These are phyloP conservation scores for Anthonomus grandis DNA, from an alignment of 1,140 invertebrate species.

Conservation along the genomic window DNA sequence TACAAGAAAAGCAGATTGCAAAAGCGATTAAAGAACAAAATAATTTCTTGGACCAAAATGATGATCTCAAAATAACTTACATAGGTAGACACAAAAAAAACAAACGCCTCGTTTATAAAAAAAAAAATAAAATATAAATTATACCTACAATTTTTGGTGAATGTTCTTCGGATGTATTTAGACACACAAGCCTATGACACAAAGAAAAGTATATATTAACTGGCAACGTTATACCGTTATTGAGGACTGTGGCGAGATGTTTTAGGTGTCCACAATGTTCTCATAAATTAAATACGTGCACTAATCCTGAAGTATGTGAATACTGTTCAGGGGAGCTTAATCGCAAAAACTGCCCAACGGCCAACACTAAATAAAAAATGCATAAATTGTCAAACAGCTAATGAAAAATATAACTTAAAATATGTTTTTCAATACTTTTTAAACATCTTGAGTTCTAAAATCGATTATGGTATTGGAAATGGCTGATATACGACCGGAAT, in stretches of 20 bases:
- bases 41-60: not conserved
- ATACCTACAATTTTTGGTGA: no score
- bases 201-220: not conserved
- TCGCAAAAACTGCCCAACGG: conserved; percentile 5
- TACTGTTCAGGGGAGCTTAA: conserved; percentile 2
- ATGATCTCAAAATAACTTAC: not conserved
- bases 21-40: no score
- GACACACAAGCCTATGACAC: not conserved
- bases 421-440: not conserved
- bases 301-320: not conserved
- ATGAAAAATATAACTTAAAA: conserved; percentile 15
- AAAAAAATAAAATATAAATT: no score
- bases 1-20: no score
- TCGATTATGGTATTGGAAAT: not conserved
- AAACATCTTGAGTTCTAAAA: not conserved
- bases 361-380: conserved; percentile 9
- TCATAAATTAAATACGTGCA: conserved; percentile 8
- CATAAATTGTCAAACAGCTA: conserved; percentile 6
- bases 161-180: not conserved
- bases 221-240: not conserved
- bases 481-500: not conserved
- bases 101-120: no score
- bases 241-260: conserved; percentile 6
- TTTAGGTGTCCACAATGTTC: conserved; percentile 12
- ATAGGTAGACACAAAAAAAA: not conserved